A percentile compares a stretch with the other conserved stretches of the same genome.
Conservation (phyloP, 2,113 vertebrate species). For the Orycteropus afer region DNA sequence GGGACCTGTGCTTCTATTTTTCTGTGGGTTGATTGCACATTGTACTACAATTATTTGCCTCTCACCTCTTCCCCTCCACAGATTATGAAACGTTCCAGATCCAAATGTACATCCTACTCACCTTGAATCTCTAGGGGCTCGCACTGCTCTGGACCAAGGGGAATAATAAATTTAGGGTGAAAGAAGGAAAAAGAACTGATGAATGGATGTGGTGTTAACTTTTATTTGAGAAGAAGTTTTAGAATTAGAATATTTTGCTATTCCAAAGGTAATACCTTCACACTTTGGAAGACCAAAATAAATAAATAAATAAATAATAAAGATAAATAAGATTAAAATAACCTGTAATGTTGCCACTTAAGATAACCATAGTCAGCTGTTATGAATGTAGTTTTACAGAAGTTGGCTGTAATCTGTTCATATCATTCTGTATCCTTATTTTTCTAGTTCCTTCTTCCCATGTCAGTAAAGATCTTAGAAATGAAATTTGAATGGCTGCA, state of each 20-base stretch:
- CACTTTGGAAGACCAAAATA: not conserved
- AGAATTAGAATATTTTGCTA: not conserved
- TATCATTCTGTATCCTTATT: not conserved
- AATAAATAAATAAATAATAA: not conserved
- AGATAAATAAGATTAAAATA: not conserved
- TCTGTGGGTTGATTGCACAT: not conserved
- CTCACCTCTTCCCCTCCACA: not conserved
- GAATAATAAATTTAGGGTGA: not conserved
- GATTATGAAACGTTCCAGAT: not conserved
- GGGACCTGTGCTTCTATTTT: not conserved
- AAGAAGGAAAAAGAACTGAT: not conserved
- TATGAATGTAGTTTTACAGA: not conserved
- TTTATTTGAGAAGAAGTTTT: not conserved
- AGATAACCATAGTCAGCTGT: not conserved
- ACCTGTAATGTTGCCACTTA: not conserved
- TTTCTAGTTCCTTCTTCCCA: not conserved
- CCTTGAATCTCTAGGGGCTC: not conserved
- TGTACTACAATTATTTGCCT: not conserved
- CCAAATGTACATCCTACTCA: too few species aligned
- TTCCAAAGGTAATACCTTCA: not conserved
- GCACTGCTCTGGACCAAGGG: not conserved
- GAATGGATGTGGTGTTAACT: not conserved
- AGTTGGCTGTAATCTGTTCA: not conserved
- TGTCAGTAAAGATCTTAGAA: not conserved
- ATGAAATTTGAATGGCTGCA: not conserved